Conservation (phyloP, 2,888 invertebrate genomes). For the Callosobruchus maculatus region DNA sequence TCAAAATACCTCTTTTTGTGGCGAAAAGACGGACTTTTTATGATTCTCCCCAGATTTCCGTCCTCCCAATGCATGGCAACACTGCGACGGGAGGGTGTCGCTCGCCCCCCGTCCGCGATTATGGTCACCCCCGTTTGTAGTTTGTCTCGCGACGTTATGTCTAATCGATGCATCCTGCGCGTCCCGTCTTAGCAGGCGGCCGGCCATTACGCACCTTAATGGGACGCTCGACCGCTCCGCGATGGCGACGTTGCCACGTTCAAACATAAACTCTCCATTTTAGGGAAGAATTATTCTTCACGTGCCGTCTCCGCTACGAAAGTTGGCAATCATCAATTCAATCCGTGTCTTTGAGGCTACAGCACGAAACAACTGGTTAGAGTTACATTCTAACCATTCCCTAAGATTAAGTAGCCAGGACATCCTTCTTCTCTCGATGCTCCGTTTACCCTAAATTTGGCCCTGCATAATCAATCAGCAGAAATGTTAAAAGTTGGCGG, state of each 20-base stretch:
- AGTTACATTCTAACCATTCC: too few relatives aligned
- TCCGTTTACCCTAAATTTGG: too few relatives aligned
- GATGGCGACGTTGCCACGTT: neutral
- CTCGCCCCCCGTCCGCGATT: neutral
- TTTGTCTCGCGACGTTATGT: slow-evolving; percentile 55
- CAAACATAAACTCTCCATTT: neutral
- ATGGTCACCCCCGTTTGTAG: slow-evolving; percentile 12
- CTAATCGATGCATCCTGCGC: slow-evolving; percentile 70
- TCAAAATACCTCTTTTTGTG: too few relatives aligned
- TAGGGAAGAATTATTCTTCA: neutral
- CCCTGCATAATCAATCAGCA: too few relatives aligned
- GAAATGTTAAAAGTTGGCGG: too few relatives aligned
- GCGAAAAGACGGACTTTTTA: neutral
- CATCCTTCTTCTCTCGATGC: too few relatives aligned
- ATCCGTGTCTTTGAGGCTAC: too few relatives aligned
- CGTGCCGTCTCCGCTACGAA: too few relatives aligned
- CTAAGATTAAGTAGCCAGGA: too few relatives aligned
- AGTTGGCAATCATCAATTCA: too few relatives aligned
- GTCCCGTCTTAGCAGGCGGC: slow-evolving; percentile 61
- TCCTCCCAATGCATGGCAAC: neutral
- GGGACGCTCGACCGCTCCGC: slow-evolving; percentile 41
- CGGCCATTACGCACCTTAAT: slow-evolving; percentile 77
- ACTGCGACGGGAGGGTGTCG: neutral
- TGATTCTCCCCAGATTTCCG: neutral
- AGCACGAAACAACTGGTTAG: too few relatives aligned